Evolutionary conservation across 1,140 invertebrate species (phyloP).

Genomic region (Scaptomyza graminum): DNA sequence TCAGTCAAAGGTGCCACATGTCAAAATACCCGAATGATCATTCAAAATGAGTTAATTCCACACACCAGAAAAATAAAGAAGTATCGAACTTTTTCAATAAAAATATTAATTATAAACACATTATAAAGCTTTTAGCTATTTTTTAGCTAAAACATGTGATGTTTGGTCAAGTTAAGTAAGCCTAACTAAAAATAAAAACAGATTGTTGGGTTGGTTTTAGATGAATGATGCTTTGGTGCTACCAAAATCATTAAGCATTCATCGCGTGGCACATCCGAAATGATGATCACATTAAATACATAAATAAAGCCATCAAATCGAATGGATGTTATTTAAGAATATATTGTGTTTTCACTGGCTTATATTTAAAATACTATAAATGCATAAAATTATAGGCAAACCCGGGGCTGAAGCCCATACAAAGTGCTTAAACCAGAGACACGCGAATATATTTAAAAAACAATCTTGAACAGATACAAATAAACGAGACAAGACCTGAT

Average conservation of each 20-base stretch:
- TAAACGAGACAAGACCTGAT: conserved; percentile 14
- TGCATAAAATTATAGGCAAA: conserved; percentile 27
- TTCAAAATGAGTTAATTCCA: conserved; percentile 12
- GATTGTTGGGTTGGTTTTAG: conserved; percentile 2
- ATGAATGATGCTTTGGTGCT: conserved; percentile 8
- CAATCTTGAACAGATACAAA: conserved; percentile 46
- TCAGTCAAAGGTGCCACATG: background rate
- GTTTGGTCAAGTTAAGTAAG: conserved; percentile 29
- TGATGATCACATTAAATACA: conserved; percentile 54
- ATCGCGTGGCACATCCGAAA: conserved; percentile 33
- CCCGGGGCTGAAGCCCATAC: conserved; percentile 48
- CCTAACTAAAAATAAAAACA: background rate
- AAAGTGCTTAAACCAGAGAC: conserved; percentile 15
- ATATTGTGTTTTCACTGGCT: conserved; percentile 50
- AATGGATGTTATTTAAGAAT: conserved; percentile 57
- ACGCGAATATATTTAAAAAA: conserved; percentile 13
- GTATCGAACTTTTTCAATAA: conserved; percentile 12
- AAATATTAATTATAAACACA: conserved; percentile 57
- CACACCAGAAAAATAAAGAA: conserved; percentile 12
- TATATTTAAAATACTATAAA: conserved; percentile 70
- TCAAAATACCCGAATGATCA: background rate
- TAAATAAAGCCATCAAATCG: conserved; percentile 53
- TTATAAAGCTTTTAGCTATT: conserved; percentile 31
- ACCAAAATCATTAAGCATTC: conserved; percentile 22
- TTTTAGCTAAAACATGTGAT: conserved; percentile 14